Evolutionary conservation across 2,113 vertebrate genomes (phyloP), one percentile per base, ranked within the genome.

Genomic region (Lepus timidus): DNA sequence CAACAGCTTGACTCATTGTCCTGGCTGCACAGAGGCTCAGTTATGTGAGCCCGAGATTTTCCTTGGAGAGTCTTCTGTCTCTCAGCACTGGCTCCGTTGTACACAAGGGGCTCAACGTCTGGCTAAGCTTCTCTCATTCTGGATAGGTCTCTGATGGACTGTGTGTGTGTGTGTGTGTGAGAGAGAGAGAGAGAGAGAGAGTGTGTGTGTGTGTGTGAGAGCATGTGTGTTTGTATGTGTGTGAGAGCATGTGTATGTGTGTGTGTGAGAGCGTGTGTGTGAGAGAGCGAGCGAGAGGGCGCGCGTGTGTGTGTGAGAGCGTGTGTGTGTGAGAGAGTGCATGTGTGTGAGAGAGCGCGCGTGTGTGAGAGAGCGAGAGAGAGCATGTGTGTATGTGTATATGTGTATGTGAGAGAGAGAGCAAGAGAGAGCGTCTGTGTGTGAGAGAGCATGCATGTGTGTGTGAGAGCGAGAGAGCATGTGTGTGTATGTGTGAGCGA

Each of bases 1-100:
- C 79, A 82, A n/a, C 11, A 68, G 82, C 49, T 94, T 82, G 36
- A 92, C 93, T 96, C 74, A 85, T 16, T 85, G 83, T 89, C 55
- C 85, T 95, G 81, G 36, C 55, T 62, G 88, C 73, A 70, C 31
- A 27, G 55, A 70, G 36, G 33, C 81, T 93, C 65, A 17, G 27
- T 85, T 95, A 80, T 65, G 1, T 85, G 70, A 96, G 62, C 39
- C 68, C 87, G 29, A 73, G 67, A 62, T 70, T 93, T 91, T 55
- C 73, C 55, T 71, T 71, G 27, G 81, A 96, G 83, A 86, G 1
- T 92, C 23, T 90, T 44, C 67, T 88, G 91, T 79, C 29, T 94
- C 90, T 33, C 29, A 31, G 65, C 51, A 36, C 75, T 51, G 55
- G 88, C 33, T 92, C 51, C 55, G 9, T 61, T 86, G 33, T 92